Evolutionary conservation across 2,888 invertebrate genomes (phyloP).

Genomic region (Morpho achilles): DNA sequence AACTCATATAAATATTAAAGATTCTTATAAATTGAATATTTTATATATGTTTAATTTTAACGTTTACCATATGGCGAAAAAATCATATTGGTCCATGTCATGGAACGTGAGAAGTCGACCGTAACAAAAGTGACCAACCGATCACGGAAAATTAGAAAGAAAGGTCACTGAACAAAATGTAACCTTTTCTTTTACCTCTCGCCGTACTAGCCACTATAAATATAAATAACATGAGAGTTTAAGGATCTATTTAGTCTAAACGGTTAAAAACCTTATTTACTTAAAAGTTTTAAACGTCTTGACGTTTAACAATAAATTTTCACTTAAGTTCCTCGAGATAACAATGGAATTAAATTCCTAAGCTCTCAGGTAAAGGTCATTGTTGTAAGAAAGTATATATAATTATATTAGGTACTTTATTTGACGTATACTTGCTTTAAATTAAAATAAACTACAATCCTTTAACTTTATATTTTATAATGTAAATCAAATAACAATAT

Average conservation of each 20-base stretch:
- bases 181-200: background rate
- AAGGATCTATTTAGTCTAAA: conserved; percentile 1
- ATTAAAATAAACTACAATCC: background rate
- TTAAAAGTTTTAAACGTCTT: background rate
- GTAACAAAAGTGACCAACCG: background rate
- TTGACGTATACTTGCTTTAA: no score
- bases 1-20: no score
- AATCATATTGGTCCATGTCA: background rate
- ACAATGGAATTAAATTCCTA: conserved; percentile 9
- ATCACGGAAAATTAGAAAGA: conserved; percentile 2
- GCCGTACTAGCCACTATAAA: conserved; percentile 1
- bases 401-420: no score
- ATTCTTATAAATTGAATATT: no score
- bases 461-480: no score
- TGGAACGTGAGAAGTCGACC: background rate
- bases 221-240: conserved; percentile 5
- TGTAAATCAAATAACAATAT: no score
- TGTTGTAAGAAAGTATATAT: background rate
- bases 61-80: conserved; percentile 8
- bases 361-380: conserved; percentile 9
- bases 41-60: background rate
- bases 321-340: conserved; percentile 1
- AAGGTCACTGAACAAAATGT: background rate
- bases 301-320: conserved; percentile 4
- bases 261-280: background rate